Conservation (phyloP, 2,797 vertebrate species). For the Alcedo quadribrachys region DNA sequence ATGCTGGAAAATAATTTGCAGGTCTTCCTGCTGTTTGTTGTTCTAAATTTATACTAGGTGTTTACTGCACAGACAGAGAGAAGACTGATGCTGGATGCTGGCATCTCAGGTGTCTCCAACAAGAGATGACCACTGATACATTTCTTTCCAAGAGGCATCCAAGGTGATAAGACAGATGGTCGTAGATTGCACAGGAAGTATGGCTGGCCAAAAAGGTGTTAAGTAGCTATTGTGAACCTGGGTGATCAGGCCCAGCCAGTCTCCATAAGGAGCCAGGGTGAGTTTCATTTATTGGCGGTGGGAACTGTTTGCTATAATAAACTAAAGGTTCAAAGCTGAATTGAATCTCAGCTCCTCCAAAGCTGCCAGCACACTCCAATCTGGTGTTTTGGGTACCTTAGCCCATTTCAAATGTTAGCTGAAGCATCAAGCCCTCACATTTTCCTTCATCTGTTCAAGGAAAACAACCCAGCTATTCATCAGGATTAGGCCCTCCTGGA, state of each 20-base stretch:
- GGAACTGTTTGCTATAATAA: not conserved
- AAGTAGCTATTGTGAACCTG: not conserved
- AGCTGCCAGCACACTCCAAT: not conserved
- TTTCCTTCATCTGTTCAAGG: conserved; percentile 39
- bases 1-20: not conserved
- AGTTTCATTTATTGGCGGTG: not conserved
- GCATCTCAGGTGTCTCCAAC: not conserved
- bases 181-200: not conserved
- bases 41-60: not conserved
- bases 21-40: not conserved
- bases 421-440: not conserved
- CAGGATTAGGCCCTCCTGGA: conserved; percentile 18
- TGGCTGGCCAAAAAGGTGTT: not conserved
- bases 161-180: not conserved
- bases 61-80: not conserved
- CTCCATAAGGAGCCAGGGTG: rapidly evolving
- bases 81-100: not conserved
- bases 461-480: conserved; percentile 26
- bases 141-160: not conserved
- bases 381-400: conserved; percentile 38
- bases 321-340: not conserved
- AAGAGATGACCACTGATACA: not conserved
- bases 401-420: conserved; percentile 33
- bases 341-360: not conserved
- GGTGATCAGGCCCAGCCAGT: not conserved